phyloP scores from a whole-genome alignment of 2,888 invertebrate species.

The Ametastegia equiseti region DNA sequence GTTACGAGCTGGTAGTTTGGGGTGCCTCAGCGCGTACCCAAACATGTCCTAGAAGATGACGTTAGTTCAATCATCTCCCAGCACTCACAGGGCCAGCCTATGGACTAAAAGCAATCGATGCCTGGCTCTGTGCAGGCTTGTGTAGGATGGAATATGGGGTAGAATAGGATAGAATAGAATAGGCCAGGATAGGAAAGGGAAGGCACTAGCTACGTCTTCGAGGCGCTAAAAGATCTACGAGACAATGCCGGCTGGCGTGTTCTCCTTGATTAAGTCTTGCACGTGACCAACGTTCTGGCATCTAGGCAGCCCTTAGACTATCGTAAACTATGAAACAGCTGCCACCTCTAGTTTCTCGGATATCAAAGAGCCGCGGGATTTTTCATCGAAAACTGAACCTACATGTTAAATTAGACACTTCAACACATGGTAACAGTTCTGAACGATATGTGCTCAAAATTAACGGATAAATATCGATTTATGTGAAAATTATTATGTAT shows the following conservation, averaged over 20 bases:
- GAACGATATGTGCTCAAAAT: background rate
- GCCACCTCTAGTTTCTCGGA: constrained; percentile 26
- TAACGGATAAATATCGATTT: constrained; percentile 28
- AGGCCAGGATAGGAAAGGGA: background rate
- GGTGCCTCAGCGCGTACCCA: constrained; percentile 97
- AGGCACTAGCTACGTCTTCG: background rate
- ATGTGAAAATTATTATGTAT: background rate
- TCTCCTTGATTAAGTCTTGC: constrained; percentile 43
- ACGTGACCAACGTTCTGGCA: constrained; percentile 43
- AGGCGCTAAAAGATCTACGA: constrained; percentile 41
- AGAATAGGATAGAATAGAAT: constrained; percentile 1
- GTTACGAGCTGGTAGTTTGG: constrained; percentile 94
- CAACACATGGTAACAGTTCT: no score
- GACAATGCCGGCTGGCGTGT: constrained; percentile 47
- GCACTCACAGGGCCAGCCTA: background rate
- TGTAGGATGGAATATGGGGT: no score
- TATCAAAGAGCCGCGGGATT: constrained; percentile 24
- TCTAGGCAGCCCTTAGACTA: background rate
- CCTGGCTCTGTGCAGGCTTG: no score
- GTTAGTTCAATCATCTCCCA: constrained; percentile 45
- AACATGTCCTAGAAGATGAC: constrained; percentile 91
- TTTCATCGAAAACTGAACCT: background rate
- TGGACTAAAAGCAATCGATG: constrained; percentile 29
- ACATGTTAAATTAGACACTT: background rate
- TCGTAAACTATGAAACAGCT: constrained; percentile 34